Evolutionary conservation across 2,113 vertebrate genomes (phyloP), one percentile per base, ranked within the genome.

Genomic region (Struthidea cinerea): DNA sequence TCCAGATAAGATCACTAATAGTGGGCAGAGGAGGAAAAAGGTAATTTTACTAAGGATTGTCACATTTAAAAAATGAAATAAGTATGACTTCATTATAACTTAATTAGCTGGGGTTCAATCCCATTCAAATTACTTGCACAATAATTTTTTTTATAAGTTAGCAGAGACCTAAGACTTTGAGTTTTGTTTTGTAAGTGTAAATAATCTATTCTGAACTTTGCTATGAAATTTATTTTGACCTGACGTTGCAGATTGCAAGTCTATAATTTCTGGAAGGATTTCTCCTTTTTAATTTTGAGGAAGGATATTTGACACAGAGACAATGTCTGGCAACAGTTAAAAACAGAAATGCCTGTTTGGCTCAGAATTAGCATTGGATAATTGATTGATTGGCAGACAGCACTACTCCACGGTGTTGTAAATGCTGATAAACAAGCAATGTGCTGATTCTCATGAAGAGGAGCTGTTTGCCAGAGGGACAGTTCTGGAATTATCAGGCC

Each of bases 1-100:
- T 35, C 99, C 99, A 22, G 99, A 99, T 97, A 99, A 99, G 96
- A 99, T 99, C 97, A 99, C 99, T 96, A 99, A 98, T 96, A 99
- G 98, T 1, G 99, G 99, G 16, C 99, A 99, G 94, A 98, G 99
- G 93, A 98, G 99, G 97, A 99, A 99, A 99, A 99, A 99, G 99
- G 99, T 99, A 98, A 95, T 41, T n/a, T 69, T 63, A 35, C 14
- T 67, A 7, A 26, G 16, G 26, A 69, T 39, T 33, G 9, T 56
- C 24, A 46, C 49, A 11, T 76, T 26, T 17, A 35, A 53, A 89
- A 76, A 42, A 47, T 16, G 10, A 39, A 8, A 60, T 32, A n/a
- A 63, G 7, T 56, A 37, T 65, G 16, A 8, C 42, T 79, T 16
- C 35, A 26, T 42, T 87, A 20, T 61, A 57, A 20, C 26, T 73